Evolutionary conservation across 2,797 vertebrate species (phyloP).

Genomic region (Eulemur coronatus): DNA sequence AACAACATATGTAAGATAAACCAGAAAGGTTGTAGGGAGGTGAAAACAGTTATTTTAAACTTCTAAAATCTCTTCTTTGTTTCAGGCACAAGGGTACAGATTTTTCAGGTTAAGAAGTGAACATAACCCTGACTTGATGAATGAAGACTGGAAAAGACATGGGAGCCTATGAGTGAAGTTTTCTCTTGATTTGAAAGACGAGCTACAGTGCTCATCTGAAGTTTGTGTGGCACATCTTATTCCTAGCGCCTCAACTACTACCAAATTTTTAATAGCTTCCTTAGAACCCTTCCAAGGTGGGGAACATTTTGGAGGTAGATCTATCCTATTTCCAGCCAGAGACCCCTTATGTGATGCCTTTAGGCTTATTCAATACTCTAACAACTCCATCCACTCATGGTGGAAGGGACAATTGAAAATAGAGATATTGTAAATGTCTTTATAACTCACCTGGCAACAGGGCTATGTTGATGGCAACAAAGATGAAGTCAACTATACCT

Average conservation of each 20-base stretch:
- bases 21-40: not conserved
- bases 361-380: not conserved
- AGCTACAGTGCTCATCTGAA: not conserved
- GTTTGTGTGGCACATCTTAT: not conserved
- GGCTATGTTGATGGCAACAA: not conserved
- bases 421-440: slow-evolving; percentile 4
- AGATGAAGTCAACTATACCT: not conserved
- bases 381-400: not conserved
- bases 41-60: not conserved
- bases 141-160: not conserved
- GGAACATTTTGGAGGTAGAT: not conserved
- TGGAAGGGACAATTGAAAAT: not conserved
- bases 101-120: not conserved
- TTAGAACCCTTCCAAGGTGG: not conserved
- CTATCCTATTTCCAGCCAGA: not conserved
- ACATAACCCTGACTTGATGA: not conserved
- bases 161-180: not conserved
- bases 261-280: not conserved
- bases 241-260: not conserved
- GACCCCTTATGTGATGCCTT: not conserved
- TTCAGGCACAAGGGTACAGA: not conserved
- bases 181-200: not conserved
- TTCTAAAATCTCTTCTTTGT: not conserved
- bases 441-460: not conserved
- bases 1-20: not conserved